Base-by-base conservation (phyloP, 2,888 invertebrate species). In the Chrysolina americana region DNA sequence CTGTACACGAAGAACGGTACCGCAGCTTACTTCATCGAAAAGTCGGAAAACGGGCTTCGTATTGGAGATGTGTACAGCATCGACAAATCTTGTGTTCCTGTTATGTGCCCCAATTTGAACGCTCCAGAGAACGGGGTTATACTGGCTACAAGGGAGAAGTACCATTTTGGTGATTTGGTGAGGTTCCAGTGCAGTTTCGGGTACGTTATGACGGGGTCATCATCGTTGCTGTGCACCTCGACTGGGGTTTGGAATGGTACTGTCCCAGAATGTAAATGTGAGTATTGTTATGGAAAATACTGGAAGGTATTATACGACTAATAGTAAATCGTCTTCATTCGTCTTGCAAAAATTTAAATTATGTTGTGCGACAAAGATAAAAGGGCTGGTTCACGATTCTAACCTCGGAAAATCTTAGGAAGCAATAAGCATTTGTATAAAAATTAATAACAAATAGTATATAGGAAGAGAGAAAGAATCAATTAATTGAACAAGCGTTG, bases 141-240 rank as follows among this genome's bases (percentile, higher is more conserved):
- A 41, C 87, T 97, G 10, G 93, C 96, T 0, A 96, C 96, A 0
- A 95, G 91, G 89, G 91, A 91, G 71, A 91, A 93, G 83, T 96
- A 94, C 86, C 96, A 97, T 86, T 98, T 96, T 84, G 96, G 96
- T 0, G 97, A 98, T 87, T 90, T 95, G 56, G 93, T 97, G 0
- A 93, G 92, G 79, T 98, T 98, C 91, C 96, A 96, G 84, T 98
- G 98, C 86, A 93, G 97, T 84, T 98, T 98, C 87, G 98, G 98
- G 19, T 97, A 96, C 85, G 94, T 97, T 0, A 94, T 98, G 92
- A 93, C 94, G 74, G 98, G 98, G 68, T 94, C 95, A 66, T 92
- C 96, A 0, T 93, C 95, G 6, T 89, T 98, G 19, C 90, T 95
- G 70, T 99, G 98, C 87, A 94, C 95, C 1, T 95, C 96, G 5